These are phyloP conservation scores for Chelon auratus DNA, from an alignment of 2,797 vertebrate species.

Conservation along the genomic window DNA sequence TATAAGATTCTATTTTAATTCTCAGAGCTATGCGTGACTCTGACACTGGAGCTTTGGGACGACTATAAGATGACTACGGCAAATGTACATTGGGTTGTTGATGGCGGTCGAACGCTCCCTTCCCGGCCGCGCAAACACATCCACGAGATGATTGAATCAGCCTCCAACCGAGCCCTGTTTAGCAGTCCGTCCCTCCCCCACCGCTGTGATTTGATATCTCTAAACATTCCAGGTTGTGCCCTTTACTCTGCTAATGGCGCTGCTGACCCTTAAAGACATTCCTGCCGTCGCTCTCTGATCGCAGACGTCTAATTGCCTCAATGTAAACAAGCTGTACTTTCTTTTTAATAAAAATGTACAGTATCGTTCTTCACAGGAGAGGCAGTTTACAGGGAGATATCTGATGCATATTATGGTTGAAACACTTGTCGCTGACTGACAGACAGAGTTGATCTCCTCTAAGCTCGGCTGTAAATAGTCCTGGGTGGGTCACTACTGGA, in stretches of 20 bases:
- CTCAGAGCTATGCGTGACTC: constrained; percentile 18
- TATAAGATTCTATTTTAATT: constrained; percentile 67
- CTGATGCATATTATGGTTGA: neutral
- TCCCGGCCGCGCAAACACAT: constrained; percentile 50
- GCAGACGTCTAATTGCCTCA: constrained; percentile 58
- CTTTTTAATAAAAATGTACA: constrained; percentile 11
- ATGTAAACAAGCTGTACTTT: constrained; percentile 56
- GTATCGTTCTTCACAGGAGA: neutral
- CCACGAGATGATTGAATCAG: constrained; percentile 68
- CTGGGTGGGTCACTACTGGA: constrained; percentile 27
- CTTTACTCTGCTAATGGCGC: constrained; percentile 78
- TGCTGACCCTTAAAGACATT: constrained; percentile 75
- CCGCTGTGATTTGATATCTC: constrained; percentile 78
- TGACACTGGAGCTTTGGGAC: constrained; percentile 14
- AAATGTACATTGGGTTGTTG: constrained; percentile 39
- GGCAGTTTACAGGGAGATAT: neutral
- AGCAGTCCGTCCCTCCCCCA: constrained; percentile 53
- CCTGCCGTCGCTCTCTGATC: constrained; percentile 55
- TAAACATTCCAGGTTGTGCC: constrained; percentile 79
- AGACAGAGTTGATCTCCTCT: constrained; percentile 19
- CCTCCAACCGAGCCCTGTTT: constrained; percentile 54
- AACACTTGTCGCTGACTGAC: constrained; percentile 1
- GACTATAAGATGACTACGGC: constrained; percentile 14
- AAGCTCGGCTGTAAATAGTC: constrained; percentile 41
- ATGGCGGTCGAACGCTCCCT: constrained; percentile 37